Conservation (phyloP, 2,113 vertebrate genomes). For the Carlito syrichta region DNA sequence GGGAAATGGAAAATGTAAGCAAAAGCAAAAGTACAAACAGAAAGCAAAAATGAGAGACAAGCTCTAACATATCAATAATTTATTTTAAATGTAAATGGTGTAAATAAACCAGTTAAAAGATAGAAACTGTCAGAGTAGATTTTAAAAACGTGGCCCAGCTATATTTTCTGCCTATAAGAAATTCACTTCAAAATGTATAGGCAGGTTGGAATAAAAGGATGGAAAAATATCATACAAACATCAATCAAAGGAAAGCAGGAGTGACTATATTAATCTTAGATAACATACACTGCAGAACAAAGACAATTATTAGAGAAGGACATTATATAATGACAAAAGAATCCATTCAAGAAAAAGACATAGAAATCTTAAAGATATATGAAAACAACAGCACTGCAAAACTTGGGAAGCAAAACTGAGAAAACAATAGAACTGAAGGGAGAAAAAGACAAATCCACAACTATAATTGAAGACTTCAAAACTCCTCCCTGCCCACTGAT, state of each 20-base stretch:
- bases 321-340: neutral
- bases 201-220: neutral
- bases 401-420: neutral
- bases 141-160: neutral
- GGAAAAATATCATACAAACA: neutral
- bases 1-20: neutral
- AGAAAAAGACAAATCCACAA: neutral
- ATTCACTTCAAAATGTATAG: neutral
- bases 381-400: neutral
- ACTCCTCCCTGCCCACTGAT: neutral
- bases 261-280: neutral
- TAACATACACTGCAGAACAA: neutral
- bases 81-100: neutral
- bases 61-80: neutral
- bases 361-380: neutral
- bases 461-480: neutral
- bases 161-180: neutral
- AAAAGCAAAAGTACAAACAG: neutral
- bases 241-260: neutral
- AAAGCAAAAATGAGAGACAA: neutral
- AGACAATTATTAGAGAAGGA: neutral
- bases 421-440: neutral
- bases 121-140: neutral
- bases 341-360: neutral
- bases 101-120: neutral